Base-by-base conservation (phyloP, 2,888 invertebrate species). In the Balanococcus diminutus region DNA sequence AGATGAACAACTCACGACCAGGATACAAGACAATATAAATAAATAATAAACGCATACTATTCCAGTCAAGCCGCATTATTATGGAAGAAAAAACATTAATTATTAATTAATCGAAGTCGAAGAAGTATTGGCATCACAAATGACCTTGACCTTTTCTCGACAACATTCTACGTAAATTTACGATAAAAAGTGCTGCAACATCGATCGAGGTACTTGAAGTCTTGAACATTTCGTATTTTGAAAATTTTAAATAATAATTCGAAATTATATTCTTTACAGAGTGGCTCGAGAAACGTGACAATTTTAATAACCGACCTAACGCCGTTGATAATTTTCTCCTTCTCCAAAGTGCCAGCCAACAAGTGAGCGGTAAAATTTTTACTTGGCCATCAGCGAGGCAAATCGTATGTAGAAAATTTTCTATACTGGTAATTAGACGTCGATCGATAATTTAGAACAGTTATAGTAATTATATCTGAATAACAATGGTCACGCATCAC, bases 391-490 rank as follows among this genome's bases (percentile, higher is more conserved):
- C 61, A 67, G 61, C 28, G 61, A 67, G 28, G 61, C 28, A 67
- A 67, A 67, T 67, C 61, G 61, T 25, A 67, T 25, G 61, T 67
- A 67, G 61, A 67, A 67, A 67, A 67, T 67, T 67, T 67, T 28
- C 61, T 67, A 67, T 67, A 19, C 51, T 19, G 51, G 51, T 51
- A 67, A 67, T 67, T 67, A 67, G 61, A 67, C 28, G 51, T 51
- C 51, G 61, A 67, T 67, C 61, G 61, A 67, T 67, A 67, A 67
- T 67, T 67, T 67, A 25, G n/a, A 67, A 67, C 61, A 67, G 61
- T 67, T 67, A 67, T 67, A 67, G 28, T 67, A 67, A 67, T 67
- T 67, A 67, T 67, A 28, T 67, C 61, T 67, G 28, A 67, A 67
- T 51, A 51, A 51, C 8, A 67, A 67, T 9, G 14, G 61, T 67